Percentiles rank a stretch among this genome's conserved stretches.
Conservation (phyloP, 1,140 invertebrate genomes). For the Linepithema humile region DNA sequence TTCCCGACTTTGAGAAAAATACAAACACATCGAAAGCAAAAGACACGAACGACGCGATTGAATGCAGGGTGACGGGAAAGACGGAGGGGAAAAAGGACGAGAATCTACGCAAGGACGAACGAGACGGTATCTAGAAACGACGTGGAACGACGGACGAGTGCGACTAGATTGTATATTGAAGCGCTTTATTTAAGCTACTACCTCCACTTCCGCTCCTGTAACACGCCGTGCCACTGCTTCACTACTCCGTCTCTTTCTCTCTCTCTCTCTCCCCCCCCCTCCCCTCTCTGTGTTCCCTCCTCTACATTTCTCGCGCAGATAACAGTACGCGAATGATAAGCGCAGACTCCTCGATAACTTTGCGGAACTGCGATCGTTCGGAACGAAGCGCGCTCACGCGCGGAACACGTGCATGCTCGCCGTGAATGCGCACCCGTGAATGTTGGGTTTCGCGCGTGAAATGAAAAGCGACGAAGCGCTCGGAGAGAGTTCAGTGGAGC, state of each 20-base stretch:
- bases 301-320: background rate
- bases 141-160: background rate
- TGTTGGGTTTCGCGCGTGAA: slow-evolving; percentile 26
- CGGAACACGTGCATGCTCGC: background rate
- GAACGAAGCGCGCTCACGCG: slow-evolving; percentile 7
- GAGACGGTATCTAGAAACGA: background rate
- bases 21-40: background rate
- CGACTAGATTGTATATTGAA: slow-evolving; percentile 13
- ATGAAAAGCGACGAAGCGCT: slow-evolving; percentile 27
- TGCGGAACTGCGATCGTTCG: background rate
- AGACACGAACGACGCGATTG: background rate
- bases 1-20: background rate
- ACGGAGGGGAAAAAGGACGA: background rate
- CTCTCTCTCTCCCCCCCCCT: background rate
- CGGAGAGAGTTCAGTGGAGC: slow-evolving; percentile 25
- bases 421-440: background rate
- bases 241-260: background rate
- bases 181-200: background rate
- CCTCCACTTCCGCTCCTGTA: background rate
- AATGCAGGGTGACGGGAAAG: background rate
- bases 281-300: background rate
- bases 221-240: background rate
- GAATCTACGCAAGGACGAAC: background rate
- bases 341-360: background rate
- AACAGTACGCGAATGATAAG: background rate